Evolutionary conservation across 2,113 vertebrate species (phyloP).

Genomic region (Emydura subglobosa): DNA sequence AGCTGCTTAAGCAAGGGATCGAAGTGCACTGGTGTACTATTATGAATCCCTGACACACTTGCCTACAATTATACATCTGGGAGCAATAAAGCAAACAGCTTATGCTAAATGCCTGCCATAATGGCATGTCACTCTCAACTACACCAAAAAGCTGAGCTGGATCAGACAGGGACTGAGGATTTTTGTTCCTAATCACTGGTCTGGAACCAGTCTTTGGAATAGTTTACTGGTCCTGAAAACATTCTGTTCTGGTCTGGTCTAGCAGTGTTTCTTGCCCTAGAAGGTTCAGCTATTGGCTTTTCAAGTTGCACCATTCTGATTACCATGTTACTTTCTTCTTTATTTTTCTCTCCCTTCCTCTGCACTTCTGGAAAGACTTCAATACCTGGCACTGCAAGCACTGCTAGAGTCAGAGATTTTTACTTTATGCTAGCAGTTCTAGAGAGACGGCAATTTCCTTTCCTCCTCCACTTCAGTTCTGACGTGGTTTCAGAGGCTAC

Average conservation of each 20-base stretch:
- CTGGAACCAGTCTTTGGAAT: not conserved
- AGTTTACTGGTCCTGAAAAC: not conserved
- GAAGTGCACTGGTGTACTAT: not conserved
- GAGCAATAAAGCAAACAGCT: slow-evolving; percentile 3
- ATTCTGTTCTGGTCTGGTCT: not conserved
- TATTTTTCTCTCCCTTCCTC: not conserved
- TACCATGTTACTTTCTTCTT: not conserved
- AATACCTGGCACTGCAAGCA: not conserved
- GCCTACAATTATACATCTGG: not conserved
- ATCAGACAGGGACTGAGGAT: not conserved
- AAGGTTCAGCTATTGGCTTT: not conserved
- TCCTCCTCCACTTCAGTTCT: not conserved
- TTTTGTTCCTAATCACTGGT: not conserved
- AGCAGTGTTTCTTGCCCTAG: not conserved
- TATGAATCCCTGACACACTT: not conserved
- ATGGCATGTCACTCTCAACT: not conserved
- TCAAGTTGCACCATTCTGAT: not conserved
- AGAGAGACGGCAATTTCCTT: not conserved
- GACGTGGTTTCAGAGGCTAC: accelerated
- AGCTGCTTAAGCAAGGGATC: not conserved
- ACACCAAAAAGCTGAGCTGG: not conserved
- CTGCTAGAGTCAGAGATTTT: accelerated
- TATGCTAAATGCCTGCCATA: not conserved
- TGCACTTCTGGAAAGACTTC: not conserved
- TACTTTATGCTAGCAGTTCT: not conserved